Evolutionary conservation across 2,797 vertebrate genomes (phyloP).

Genomic region (Zalophus californianus): DNA sequence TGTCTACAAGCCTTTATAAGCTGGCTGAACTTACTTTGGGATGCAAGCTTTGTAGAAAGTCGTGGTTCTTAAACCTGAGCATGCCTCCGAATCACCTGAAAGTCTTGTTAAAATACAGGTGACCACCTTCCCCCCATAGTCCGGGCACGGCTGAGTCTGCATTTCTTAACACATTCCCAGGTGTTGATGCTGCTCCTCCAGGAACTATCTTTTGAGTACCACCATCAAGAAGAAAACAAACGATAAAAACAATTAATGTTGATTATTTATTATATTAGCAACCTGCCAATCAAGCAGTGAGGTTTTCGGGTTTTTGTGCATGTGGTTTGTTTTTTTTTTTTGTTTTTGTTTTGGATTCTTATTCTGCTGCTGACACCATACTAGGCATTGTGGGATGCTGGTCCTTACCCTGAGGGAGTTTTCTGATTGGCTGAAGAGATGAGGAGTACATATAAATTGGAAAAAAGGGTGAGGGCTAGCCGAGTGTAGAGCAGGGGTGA

Average conservation of each 20-base stretch:
- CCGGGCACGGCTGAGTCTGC: not conserved
- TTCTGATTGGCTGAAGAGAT: not conserved
- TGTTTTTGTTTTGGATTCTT: not conserved
- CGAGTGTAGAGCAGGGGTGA: not conserved
- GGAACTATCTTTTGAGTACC: not conserved
- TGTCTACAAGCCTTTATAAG: not conserved
- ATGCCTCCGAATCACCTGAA: not conserved
- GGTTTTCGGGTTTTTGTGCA: not conserved
- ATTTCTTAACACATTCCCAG: not conserved
- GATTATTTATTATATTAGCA: not conserved
- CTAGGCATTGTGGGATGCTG: not conserved
- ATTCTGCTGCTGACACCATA: not conserved
- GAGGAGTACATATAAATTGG: not conserved
- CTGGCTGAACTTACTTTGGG: not conserved
- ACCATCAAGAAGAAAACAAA: not conserved
- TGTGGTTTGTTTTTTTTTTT: not conserved
- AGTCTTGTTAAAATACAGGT: not conserved
- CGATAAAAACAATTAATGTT: not conserved
- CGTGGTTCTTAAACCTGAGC: not conserved
- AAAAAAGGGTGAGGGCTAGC: not conserved
- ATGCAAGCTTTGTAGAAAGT: not conserved
- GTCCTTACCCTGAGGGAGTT: not conserved
- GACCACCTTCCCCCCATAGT: too few relatives aligned
- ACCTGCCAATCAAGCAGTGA: not conserved
- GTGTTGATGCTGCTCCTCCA: not conserved